Conservation (phyloP, 2,888 invertebrate genomes). For the Mayetiola destructor region DNA sequence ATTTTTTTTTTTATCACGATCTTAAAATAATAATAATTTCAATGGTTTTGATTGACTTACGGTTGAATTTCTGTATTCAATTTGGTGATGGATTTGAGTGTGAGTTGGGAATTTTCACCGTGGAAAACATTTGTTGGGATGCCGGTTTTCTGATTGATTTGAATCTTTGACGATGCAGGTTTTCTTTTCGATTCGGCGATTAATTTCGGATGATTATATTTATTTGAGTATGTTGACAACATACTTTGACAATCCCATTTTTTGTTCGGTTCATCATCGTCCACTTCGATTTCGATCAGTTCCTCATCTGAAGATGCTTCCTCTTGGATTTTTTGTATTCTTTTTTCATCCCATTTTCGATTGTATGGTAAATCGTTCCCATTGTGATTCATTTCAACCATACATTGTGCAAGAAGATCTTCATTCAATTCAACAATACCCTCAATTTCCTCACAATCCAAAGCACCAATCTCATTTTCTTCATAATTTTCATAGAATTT, state of each 20-base stretch:
- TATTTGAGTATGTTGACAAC: conserved; percentile 75
- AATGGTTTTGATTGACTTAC: not conserved
- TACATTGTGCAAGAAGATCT: conserved; percentile 53
- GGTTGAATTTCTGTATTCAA: conserved; percentile 39
- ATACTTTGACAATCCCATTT: conserved; percentile 89
- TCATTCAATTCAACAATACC: conserved; percentile 41
- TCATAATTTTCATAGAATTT: conserved; percentile 72
- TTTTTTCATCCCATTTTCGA: conserved; percentile 39
- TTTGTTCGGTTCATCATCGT: conserved; percentile 42
- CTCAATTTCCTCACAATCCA: conserved; percentile 84
- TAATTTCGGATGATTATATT: conserved; percentile 83
- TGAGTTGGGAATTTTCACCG: conserved; percentile 46
- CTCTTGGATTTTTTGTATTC: conserved; percentile 31
- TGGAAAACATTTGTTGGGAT: conserved; percentile 54
- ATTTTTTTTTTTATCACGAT: not conserved
- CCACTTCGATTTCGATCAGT: conserved; percentile 44
- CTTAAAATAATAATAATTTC: not conserved
- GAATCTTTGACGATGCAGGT: conserved; percentile 46
- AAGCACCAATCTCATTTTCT: conserved; percentile 73
- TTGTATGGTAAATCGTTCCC: conserved; percentile 41
- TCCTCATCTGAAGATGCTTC: conserved; percentile 42
- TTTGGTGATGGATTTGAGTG: conserved; percentile 51
- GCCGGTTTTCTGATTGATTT: conserved; percentile 57
- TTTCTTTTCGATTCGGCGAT: conserved; percentile 54
- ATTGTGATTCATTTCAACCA: conserved; percentile 58